These are phyloP conservation scores for Podargus strigoides DNA, from an alignment of 2,797 vertebrate genomes.

Conservation along the genomic window DNA sequence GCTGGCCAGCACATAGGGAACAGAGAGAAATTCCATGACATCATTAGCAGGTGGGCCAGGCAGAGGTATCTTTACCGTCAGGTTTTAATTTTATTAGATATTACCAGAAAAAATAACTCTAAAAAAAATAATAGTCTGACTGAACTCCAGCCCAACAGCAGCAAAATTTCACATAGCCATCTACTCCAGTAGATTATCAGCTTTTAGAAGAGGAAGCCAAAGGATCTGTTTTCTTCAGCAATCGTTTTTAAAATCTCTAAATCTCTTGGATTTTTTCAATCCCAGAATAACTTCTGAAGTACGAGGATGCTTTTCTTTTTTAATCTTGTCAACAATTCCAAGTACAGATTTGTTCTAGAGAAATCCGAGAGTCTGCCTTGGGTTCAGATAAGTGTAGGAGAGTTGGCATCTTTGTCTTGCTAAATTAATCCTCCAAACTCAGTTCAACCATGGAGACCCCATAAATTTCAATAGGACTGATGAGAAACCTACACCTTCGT, in stretches of 20 bases:
- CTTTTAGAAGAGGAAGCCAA: background rate
- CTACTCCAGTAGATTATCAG: background rate
- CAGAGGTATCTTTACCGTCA: conserved; percentile 28
- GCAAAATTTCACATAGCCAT: background rate
- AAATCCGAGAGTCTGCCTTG: background rate
- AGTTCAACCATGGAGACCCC: background rate
- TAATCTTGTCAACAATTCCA: background rate
- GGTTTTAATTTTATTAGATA: background rate
- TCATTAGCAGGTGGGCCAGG: conserved; percentile 71
- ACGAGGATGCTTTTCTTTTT: background rate
- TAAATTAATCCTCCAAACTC: background rate
- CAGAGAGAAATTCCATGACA: conserved; percentile 73
- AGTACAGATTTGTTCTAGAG: background rate
- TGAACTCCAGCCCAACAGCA: background rate
- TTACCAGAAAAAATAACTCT: background rate
- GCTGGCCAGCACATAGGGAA: conserved; percentile 54
- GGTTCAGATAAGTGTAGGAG: background rate
- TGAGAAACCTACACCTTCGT: background rate
- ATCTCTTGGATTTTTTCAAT: background rate
- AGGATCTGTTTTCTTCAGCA: background rate
- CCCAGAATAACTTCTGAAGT: background rate
- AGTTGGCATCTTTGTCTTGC: background rate
- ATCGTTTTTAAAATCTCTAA: background rate
- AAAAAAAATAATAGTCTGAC: background rate
- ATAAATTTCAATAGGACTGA: background rate